Evolutionary conservation across 2,113 vertebrate genomes (phyloP), one percentile per base, ranked within the genome.

Genomic region (Pterocles gutturalis): DNA sequence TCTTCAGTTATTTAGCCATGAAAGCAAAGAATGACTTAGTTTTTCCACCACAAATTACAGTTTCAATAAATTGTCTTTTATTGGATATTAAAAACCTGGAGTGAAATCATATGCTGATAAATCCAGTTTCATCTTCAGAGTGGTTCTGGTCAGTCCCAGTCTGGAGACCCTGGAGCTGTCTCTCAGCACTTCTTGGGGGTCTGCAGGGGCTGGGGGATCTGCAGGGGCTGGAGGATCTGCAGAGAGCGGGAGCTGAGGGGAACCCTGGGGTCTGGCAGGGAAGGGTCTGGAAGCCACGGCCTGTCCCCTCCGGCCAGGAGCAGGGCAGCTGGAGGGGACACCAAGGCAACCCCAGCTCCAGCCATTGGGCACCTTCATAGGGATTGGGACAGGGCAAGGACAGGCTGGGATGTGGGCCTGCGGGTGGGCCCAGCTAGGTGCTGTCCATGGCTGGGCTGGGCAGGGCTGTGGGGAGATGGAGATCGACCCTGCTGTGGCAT

Each of bases 381-480:
- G 24, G 6, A 55, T 14, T 16, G 24, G 43, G 13, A 22, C 9
- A 79, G 17, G 3, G 8, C 3, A 7, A 62, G n/a, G 7, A 2
- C 38, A 9, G 10, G 5, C 26, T 61, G n/a, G 15, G 5, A 31
- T 1, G 3, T 18, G 18, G 12, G 9, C 21, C 5, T 2, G 6
- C 1, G 2, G 3, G 11, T n/a, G 49, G 11, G 6, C 17, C 6
- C 8, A 22, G 21, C 28, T 58, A 1, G 1, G 11, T 0, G 1
- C 0, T 0, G 21, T 17, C 22, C 10, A 16, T 19, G 19, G 12
- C 12, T 1, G 1, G n/a, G 9, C 16, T 58, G 18, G 10, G 26
- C 7, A 41, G 29, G 20, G 11, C 22, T 69, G 17, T 31, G 7
- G 15, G 31, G 7, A 54, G 21, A 18, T 65, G 11, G 26, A 82